Evolutionary conservation across 2,113 vertebrate genomes (phyloP), one percentile per base, ranked within the genome.

Genomic region (Apteryx mantelli): DNA sequence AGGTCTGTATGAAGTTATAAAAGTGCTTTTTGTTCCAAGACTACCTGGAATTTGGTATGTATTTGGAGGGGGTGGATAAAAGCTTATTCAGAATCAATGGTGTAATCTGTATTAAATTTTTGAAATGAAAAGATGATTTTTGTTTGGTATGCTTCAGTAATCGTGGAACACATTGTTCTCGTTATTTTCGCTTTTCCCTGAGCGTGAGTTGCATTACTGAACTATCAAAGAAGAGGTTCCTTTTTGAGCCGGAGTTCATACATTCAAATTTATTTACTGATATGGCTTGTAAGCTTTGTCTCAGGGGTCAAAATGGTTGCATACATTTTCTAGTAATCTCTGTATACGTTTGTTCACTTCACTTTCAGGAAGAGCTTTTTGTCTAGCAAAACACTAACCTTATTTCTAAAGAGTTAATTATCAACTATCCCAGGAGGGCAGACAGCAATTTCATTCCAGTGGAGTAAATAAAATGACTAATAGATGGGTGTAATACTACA

Each of bases 391-490:
- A 90, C 50, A 90, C 46, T 91, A 82, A 71, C 63, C 28, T 90
- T 86, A 83, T 91, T 96, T 95, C 82, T 97, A 85, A 97, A 89
- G 58, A 96, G 91, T 97, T 96, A 96, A 96, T 97, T 92, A 96
- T 95, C 97, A 96, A 94, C 87, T 96, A 40, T 88, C 91, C 89
- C 56, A 65, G 79, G 64, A 96, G 65, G 65, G 34, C 77, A 91
- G 64, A 73, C 73, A 95, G 56, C 70, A 87, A 89, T 96, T 98
- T 90, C 63, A 91, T 96, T 91, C 66, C 38, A 64, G 46, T 91
- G 81, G 76, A 97, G 75, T 84, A 96, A 96, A 95, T 96, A 95
- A 95, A 93, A 91, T 80, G 87, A 96, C 89, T 91, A 91, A 96
- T 96, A 93, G 84, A 88, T 52, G 58, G 75, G 46, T 93, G 82